Percentiles rank a stretch among this genome's conserved stretches.
These are phyloP conservation scores for Myripristis murdjan DNA, from an alignment of 2,797 vertebrate genomes.

Conservation along the genomic window DNA sequence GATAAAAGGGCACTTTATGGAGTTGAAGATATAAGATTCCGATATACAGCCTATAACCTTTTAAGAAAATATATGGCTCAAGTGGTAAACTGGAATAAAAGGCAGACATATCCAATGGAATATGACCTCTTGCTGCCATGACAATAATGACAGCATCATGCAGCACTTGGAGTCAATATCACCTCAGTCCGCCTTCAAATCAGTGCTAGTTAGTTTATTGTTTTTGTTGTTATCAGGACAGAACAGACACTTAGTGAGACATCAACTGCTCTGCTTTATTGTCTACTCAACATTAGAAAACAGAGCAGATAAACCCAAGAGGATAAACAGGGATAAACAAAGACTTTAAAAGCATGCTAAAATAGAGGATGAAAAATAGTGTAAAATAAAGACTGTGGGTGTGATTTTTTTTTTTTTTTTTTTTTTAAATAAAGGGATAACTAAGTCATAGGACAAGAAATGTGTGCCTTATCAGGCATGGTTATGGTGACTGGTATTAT, in stretches of 20 bases:
- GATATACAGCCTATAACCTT: constrained; percentile 62
- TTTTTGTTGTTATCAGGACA: constrained; percentile 34
- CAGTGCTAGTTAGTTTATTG: constrained; percentile 35
- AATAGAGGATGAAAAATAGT: not conserved
- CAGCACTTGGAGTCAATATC: constrained; percentile 40
- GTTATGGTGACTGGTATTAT: not conserved
- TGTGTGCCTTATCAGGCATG: not conserved
- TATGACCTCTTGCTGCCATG: constrained; percentile 56
- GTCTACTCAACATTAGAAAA: constrained; percentile 23
- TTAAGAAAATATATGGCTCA: constrained; percentile 42
- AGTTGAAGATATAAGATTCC: constrained; percentile 59
- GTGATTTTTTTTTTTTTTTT: constrained; percentile 14
- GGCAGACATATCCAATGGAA: constrained; percentile 30
- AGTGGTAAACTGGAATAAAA: constrained; percentile 44
- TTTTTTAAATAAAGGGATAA: constrained; percentile 2
- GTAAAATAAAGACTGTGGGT: not conserved
- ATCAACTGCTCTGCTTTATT: constrained; percentile 33
- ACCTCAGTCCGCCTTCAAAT: constrained; percentile 38
- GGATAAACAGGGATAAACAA: constrained; percentile 25
- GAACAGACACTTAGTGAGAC: constrained; percentile 48
- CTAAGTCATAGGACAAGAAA: constrained; percentile 8
- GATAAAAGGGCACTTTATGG: constrained; percentile 54
- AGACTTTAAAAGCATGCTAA: constrained; percentile 9
- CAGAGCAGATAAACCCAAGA: constrained; percentile 34
- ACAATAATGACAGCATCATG: constrained; percentile 48